These are phyloP conservation scores for Sebastes matsubarae DNA, from an alignment of 2,797 vertebrate species.

Conservation along the genomic window DNA sequence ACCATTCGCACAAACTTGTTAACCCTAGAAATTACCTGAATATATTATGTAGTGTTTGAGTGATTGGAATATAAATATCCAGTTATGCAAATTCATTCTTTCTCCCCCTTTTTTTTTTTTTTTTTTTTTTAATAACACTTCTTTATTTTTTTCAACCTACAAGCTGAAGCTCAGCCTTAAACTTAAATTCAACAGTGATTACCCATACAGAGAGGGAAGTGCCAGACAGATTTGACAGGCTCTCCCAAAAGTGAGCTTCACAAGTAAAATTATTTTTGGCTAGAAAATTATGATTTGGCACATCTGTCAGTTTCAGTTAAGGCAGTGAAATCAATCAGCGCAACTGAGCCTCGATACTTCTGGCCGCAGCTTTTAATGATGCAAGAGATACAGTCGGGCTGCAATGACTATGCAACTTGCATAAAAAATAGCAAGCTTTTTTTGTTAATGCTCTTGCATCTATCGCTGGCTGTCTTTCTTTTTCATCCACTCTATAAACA, in stretches of 20 bases:
- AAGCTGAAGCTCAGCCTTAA: constrained; percentile 7
- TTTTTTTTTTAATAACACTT: background rate
- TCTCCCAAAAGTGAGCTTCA: constrained; percentile 47
- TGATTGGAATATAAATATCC: constrained; percentile 54
- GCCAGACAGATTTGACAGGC: constrained; percentile 40
- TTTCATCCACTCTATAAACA: constrained; percentile 19
- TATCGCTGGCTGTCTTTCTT: constrained; percentile 22
- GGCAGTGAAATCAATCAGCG: constrained; percentile 71
- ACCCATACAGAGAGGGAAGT: constrained; percentile 17
- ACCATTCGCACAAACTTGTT: constrained; percentile 21
- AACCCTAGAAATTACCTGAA: constrained; percentile 41
- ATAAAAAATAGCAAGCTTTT: constrained; percentile 41
- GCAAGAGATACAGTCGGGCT: constrained; percentile 66
- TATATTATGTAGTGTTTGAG: constrained; percentile 64
- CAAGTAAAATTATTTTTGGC: constrained; percentile 47
- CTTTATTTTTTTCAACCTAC: background rate
- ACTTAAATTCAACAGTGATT: constrained; percentile 44
- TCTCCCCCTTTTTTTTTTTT: background rate
- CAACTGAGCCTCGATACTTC: constrained; percentile 44
- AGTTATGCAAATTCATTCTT: constrained; percentile 43
- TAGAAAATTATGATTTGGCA: constrained; percentile 75
- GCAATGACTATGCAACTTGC: constrained; percentile 65
- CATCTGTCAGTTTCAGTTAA: constrained; percentile 76
- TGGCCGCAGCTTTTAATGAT: constrained; percentile 61
- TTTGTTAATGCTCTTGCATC: constrained; percentile 42